Percentiles rank a stretch among this genome's conserved stretches.
Conservation (phyloP, 2,113 vertebrate species). For the Picathartes gymnocephalus region DNA sequence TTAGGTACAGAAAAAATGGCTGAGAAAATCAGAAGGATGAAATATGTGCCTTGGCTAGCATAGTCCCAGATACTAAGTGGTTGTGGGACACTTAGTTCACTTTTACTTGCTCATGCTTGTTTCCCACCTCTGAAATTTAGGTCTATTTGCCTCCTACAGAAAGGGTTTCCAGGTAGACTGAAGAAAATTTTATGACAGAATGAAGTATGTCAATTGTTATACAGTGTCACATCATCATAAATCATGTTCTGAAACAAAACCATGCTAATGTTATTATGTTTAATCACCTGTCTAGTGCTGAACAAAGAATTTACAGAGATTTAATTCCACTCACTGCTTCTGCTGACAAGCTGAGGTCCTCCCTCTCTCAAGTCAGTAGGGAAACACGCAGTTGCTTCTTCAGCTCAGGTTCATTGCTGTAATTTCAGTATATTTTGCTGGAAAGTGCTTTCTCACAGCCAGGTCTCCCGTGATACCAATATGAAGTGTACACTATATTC, state of each 20-base stretch:
- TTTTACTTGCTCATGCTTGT: not conserved
- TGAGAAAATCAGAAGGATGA: not conserved
- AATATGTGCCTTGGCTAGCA: not conserved
- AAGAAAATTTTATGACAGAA: not conserved
- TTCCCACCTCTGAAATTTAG: not conserved
- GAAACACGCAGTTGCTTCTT: not conserved
- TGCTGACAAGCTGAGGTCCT: not conserved
- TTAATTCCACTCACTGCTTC: not conserved
- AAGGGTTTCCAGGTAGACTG: not conserved
- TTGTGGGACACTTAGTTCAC: not conserved
- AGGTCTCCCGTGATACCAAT: slow-evolving; percentile 6
- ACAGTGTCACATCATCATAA: not conserved
- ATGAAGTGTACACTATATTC: not conserved
- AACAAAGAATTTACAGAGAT: not conserved
- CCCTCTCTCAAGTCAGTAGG: not conserved
- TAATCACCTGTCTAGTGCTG: not conserved
- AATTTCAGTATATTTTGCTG: slow-evolving; percentile 23
- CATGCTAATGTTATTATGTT: not conserved
- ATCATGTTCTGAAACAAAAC: not conserved
- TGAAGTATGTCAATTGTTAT: not conserved
- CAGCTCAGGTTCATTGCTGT: slow-evolving; percentile 6
- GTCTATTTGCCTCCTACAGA: not conserved
- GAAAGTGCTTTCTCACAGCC: slow-evolving; percentile 21
- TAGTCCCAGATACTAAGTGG: not conserved
- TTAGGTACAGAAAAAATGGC: not conserved